These are phyloP conservation scores for Drosophila putrida DNA, from an alignment of 2,888 invertebrate species.

Conservation along the genomic window DNA sequence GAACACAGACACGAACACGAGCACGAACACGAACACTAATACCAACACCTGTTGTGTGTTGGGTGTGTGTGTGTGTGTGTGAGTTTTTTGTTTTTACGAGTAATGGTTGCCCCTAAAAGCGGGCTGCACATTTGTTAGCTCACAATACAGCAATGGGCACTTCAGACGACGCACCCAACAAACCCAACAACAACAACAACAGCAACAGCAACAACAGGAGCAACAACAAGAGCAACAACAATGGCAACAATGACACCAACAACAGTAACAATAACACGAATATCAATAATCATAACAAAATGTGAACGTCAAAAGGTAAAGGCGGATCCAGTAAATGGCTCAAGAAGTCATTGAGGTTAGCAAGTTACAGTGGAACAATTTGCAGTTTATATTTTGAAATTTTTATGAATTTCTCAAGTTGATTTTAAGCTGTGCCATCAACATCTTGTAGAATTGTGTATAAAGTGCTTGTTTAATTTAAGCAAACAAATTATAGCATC, in stretches of 20 bases:
- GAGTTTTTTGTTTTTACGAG: background rate
- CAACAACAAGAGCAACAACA: too few relatives aligned
- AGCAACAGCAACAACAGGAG: too few relatives aligned
- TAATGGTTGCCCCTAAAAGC: slow-evolving; percentile 52
- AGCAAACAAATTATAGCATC: background rate
- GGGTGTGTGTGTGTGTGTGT: too few relatives aligned
- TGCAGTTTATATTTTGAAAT: background rate
- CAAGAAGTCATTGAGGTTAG: too few relatives aligned
- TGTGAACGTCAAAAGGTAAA: too few relatives aligned
- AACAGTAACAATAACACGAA: slow-evolving; percentile 38
- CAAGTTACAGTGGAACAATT: slow-evolving; percentile 19
- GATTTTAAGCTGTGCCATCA: background rate
- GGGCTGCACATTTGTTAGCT: slow-evolving; percentile 55
- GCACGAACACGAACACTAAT: too few relatives aligned
- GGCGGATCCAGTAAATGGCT: too few relatives aligned
- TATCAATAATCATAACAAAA: slow-evolving; percentile 76
- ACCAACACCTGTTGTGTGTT: too few relatives aligned
- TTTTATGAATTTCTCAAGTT: background rate
- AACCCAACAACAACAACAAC: slow-evolving; percentile 34
- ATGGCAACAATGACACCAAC: slow-evolving; percentile 13
- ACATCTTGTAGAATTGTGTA: background rate
- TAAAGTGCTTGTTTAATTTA: background rate
- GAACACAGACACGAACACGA: too few relatives aligned
- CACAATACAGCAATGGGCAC: slow-evolving; percentile 54
- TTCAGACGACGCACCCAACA: slow-evolving; percentile 35